Evolutionary conservation across 2,113 vertebrate genomes (phyloP).

Genomic region (Nettapus auritus): DNA sequence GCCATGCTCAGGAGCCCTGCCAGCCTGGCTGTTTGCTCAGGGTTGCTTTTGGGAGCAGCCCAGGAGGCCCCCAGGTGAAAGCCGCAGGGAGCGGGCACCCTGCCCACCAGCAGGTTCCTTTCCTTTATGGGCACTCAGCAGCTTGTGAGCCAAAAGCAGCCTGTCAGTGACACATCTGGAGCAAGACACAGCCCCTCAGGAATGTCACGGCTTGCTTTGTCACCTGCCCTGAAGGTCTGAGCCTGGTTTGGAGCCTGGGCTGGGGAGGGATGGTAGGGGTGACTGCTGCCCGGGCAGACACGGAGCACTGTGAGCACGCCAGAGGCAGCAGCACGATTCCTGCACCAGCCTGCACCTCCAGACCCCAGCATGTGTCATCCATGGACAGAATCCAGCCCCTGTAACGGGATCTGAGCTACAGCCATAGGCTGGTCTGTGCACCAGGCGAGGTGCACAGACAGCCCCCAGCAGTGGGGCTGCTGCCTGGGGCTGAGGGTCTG

Average conservation of each 20-base stretch:
- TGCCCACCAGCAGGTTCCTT: background rate
- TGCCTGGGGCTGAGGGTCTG: background rate
- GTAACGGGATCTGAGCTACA: background rate
- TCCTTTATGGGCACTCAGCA: background rate
- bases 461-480: background rate
- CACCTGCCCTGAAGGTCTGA: background rate
- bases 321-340: background rate
- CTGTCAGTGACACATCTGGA: accelerated
- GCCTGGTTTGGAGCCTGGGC: background rate
- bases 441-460: background rate
- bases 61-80: background rate
- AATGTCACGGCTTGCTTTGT: accelerated
- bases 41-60: background rate
- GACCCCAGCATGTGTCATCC: background rate
- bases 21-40: background rate
- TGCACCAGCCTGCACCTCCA: background rate
- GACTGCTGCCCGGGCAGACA: background rate
- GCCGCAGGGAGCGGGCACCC: background rate
- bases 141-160: background rate
- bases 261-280: background rate
- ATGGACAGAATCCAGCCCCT: background rate
- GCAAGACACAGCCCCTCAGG: background rate
- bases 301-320: accelerated
- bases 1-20: background rate
- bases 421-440: accelerated